These are phyloP conservation scores for Drosophila siamana DNA, from an alignment of 2,888 invertebrate species.

Conservation along the genomic window DNA sequence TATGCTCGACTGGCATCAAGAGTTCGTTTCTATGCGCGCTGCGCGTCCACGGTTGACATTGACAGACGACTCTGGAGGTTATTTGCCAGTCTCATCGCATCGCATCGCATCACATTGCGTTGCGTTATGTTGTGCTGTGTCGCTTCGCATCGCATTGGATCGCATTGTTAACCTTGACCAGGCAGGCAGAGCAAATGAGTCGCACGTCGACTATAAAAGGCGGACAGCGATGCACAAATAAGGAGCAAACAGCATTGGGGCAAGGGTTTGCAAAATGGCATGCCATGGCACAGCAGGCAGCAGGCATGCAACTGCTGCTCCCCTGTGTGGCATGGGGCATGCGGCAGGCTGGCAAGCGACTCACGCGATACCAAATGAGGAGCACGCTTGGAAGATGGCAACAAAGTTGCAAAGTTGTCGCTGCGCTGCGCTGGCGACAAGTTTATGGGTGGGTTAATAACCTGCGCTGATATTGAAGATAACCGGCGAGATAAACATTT, in stretches of 20 bases:
- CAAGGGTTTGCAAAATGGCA: conserved; percentile 46
- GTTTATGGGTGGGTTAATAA: conserved; percentile 47
- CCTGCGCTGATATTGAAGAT: conserved; percentile 45
- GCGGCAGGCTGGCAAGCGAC: not conserved
- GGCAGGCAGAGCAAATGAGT: conserved; percentile 53
- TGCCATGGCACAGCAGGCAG: conserved; percentile 8
- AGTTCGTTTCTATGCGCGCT: conserved; percentile 44
- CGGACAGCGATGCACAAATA: conserved; percentile 44
- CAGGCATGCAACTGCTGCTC: conserved; percentile 8
- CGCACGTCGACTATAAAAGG: conserved; percentile 56
- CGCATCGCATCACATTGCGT: conserved; percentile 33
- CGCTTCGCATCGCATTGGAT: conserved; percentile 38
- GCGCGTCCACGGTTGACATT: conserved; percentile 53
- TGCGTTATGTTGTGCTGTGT: too few species aligned
- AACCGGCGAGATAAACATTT: conserved; percentile 59
- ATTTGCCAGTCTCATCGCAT: conserved; percentile 47
- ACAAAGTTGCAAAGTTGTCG: conserved; percentile 23
- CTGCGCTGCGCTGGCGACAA: not conserved
- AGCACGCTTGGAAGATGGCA: conserved; percentile 30
- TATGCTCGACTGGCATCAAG: conserved; percentile 45
- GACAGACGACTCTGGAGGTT: conserved; percentile 64
- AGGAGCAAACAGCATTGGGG: conserved; percentile 48
- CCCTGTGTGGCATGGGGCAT: conserved; percentile 41
- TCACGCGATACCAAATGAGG: conserved; percentile 42
- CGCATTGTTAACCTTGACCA: conserved; percentile 68